Evolutionary conservation across 2,888 invertebrate genomes (phyloP), one percentile per base, ranked within the genome.

Genomic region (Nomada ferruginata): DNA sequence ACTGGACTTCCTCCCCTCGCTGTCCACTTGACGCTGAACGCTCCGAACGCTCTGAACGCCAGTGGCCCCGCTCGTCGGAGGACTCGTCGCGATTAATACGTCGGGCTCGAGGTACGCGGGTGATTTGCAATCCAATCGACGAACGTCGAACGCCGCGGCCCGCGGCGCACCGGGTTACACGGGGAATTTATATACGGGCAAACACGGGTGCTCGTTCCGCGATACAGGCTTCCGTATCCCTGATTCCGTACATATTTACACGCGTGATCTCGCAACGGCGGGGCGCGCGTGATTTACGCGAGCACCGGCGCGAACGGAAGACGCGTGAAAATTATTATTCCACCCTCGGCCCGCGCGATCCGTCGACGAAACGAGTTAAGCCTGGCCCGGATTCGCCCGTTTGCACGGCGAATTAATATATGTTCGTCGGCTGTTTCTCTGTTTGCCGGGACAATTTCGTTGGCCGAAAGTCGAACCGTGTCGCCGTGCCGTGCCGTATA

Each of bases 121-220:
- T 86, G 86, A 83, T 88, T 88, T 85, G 83, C 88, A 82, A 88
- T 87, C 88, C 82, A 83, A 87, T 87, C 76, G 79, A 65, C 79
- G 79, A 83, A 65, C 76, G 64, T 50, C 60, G 26, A 23, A 50
- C 23, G 50, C 11, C 50, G 52, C 53, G 53, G 23, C 42, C 26
- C 26, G 23, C 20, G 55, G 10, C 20, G 7, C 15, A 42, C 74
- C 65, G 80, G 78, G 85, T 84, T 85, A 77, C 83, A 81, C 74
- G 85, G 83, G 75, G 83, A 83, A 84, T 87, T 83, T 83, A 87
- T 88, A 85, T 78, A 79, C 77, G 82, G 55, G 50, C 82, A 81
- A 83, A 60, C 64, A 77, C 75, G 68, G 47, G 23, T 61, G 57
- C 61, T 29, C 61, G 23, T 55, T 20, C 20, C 20, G 72, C 81